Conservation (phyloP, 2,113 vertebrate genomes). For the Rafetus swinhoei region DNA sequence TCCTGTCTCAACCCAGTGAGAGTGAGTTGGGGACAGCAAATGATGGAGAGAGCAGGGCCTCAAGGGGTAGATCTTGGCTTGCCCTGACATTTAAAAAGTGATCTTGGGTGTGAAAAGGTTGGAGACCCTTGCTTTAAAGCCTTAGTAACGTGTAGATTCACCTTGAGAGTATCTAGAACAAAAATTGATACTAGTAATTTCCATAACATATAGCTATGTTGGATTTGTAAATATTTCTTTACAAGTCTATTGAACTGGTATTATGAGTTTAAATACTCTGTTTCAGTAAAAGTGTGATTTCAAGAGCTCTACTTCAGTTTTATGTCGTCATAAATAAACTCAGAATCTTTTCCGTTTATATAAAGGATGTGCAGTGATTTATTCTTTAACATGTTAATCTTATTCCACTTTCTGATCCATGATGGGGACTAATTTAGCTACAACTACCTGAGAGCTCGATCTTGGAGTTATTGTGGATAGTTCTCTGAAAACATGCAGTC, state of each 20-base stretch:
- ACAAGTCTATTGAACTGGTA: accelerated
- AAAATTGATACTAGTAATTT: not conserved
- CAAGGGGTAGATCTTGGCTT: too few species aligned
- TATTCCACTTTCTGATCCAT: accelerated
- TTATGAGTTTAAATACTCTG: not conserved
- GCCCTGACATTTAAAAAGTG: too few species aligned
- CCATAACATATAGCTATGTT: not conserved
- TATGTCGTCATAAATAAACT: accelerated
- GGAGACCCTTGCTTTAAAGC: not conserved
- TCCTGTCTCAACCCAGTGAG: too few species aligned
- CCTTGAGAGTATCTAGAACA: not conserved
- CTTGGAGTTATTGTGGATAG: too few species aligned
- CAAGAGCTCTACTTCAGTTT: not conserved
- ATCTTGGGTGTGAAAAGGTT: too few species aligned
- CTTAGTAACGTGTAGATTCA: not conserved
- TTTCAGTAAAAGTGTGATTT: not conserved
- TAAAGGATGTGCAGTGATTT: accelerated
- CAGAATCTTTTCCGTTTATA: not conserved
- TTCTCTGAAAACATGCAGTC: too few species aligned
- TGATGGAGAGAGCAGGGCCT: too few species aligned
- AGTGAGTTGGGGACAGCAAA: too few species aligned
- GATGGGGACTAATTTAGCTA: too few species aligned
- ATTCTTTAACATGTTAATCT: accelerated
- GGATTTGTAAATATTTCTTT: accelerated
- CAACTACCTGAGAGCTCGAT: too few species aligned